phyloP scores from a whole-genome alignment of 2,888 invertebrate genomes.

The Silvanus unidentatus region DNA sequence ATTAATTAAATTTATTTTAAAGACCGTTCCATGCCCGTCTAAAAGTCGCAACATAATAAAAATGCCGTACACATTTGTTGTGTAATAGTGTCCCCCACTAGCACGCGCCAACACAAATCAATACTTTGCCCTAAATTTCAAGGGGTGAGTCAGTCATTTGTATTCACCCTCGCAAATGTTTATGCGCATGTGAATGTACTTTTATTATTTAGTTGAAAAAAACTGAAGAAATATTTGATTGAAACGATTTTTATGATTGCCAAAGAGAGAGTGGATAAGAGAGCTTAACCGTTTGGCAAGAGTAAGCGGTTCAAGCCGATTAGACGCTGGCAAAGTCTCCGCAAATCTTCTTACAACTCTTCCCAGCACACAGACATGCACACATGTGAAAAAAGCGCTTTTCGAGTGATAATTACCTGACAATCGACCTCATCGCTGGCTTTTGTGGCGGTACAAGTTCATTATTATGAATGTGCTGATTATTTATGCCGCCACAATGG shows the following conservation, averaged over 20 bases:
- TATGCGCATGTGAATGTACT: background rate
- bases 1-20: background rate
- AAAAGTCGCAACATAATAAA: background rate
- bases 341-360: too few relatives aligned
- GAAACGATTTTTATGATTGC: too few relatives aligned
- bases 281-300: too few relatives aligned
- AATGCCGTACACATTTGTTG: background rate
- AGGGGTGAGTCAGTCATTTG: constrained; percentile 8
- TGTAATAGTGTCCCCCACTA: constrained; percentile 1
- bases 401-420: too few relatives aligned
- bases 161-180: background rate
- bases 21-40: background rate
- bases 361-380: too few relatives aligned
- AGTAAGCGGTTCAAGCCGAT: background rate
- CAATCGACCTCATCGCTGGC: constrained; percentile 59
- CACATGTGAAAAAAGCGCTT: too few relatives aligned
- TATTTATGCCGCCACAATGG: constrained; percentile 47
- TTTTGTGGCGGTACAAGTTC: constrained; percentile 41
- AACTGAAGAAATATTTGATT: background rate
- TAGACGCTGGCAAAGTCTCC: background rate
- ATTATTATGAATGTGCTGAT: constrained; percentile 39
- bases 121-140: constrained; percentile 11
- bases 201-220: background rate
- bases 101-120: constrained; percentile 9
- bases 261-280: too few relatives aligned